Conservation (phyloP, 2,888 invertebrate genomes). For the Agrilus mali region DNA sequence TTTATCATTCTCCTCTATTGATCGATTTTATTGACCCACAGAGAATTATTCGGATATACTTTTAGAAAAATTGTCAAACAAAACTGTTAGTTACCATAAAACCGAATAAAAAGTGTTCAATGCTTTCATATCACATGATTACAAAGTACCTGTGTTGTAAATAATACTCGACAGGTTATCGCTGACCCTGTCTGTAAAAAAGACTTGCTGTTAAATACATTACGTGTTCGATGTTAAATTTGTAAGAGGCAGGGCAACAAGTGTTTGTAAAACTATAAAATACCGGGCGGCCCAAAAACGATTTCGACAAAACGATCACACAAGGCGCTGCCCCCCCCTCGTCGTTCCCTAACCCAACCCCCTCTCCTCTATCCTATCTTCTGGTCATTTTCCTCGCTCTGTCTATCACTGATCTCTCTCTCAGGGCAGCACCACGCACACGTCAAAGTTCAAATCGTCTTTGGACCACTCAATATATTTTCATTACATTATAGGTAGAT, state of each 20-base stretch:
- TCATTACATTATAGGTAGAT: constrained; percentile 30
- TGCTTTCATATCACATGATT: constrained; percentile 8
- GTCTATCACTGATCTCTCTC: too few relatives aligned
- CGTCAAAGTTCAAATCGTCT: constrained; percentile 2
- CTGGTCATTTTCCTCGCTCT: too few relatives aligned
- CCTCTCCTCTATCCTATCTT: too few relatives aligned
- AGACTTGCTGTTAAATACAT: constrained; percentile 21
- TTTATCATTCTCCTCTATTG: too few relatives aligned
- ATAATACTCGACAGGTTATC: constrained; percentile 25
- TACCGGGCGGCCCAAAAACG: too few relatives aligned
- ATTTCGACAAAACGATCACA: too few relatives aligned
- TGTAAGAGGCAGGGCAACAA: constrained; percentile 20
- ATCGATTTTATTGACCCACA: too few relatives aligned
- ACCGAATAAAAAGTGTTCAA: constrained; percentile 1
- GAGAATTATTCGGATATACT: too few relatives aligned
- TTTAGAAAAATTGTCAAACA: background rate
- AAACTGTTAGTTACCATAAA: constrained; percentile 4
- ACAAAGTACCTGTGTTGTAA: constrained; percentile 24
- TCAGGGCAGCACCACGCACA: too few relatives aligned
- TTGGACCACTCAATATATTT: constrained; percentile 29
- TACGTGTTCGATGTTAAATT: constrained; percentile 30
- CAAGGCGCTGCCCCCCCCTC: too few relatives aligned
- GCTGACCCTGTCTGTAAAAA: constrained; percentile 26
- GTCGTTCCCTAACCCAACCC: too few relatives aligned
- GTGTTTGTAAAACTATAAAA: constrained; percentile 16